Conservation (phyloP, 2,797 vertebrate genomes). For the Diplodus puntazzo region DNA sequence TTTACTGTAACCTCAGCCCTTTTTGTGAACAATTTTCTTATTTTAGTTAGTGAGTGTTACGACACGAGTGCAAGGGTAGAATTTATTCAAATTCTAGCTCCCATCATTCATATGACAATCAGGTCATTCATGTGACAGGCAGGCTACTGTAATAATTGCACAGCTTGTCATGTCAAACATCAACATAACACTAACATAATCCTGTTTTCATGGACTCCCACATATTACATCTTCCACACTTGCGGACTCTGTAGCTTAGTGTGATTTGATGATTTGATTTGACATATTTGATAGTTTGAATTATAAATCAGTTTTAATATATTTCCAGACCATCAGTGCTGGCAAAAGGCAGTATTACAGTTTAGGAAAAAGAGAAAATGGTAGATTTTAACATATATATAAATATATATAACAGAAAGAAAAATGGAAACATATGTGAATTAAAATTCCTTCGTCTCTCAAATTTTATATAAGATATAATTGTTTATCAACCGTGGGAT, state of each 20-base stretch:
- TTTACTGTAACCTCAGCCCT: neutral
- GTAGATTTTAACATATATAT: neutral
- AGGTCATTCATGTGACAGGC: neutral
- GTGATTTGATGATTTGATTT: neutral
- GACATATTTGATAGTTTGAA: neutral
- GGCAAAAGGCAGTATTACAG: neutral
- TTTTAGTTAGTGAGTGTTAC: neutral
- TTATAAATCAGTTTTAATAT: neutral
- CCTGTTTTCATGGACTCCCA: neutral
- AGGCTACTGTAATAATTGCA: neutral
- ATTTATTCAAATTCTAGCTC: neutral
- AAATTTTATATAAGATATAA: too few relatives aligned
- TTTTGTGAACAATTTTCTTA: constrained; percentile 5
- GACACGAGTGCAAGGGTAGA: neutral
- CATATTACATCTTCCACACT: too few relatives aligned
- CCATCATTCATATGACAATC: neutral
- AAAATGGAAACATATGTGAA: neutral
- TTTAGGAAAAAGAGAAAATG: too few relatives aligned
- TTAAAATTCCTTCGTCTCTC: neutral
- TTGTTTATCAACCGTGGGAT: neutral
- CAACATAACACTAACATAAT: neutral
- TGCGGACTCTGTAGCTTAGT: neutral
- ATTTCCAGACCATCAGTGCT: neutral
- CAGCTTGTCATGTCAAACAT: neutral
- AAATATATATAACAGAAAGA: too few relatives aligned